Evolutionary conservation across 2,797 vertebrate genomes (phyloP).

Genomic region (Anguilla megastoma): DNA sequence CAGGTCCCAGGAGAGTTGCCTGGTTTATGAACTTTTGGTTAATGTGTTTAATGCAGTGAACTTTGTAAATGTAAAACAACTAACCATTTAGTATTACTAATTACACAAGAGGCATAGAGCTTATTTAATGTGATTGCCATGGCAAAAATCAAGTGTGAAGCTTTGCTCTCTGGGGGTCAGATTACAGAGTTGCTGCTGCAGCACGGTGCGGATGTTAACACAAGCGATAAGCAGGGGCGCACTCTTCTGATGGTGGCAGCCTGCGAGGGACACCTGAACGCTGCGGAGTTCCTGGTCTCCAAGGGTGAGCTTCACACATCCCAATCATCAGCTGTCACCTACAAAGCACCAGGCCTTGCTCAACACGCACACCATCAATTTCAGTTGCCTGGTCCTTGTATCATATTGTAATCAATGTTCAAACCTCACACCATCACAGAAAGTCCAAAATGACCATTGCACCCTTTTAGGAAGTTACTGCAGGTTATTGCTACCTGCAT

Average conservation of each 20-base stretch:
- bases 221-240: slow-evolving; percentile 93
- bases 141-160: neutral
- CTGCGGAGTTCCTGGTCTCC: slow-evolving; percentile 90
- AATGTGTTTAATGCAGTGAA: neutral
- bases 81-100: neutral
- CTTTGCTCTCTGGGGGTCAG: slow-evolving; percentile 61
- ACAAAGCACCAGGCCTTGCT: neutral
- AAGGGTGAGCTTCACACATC: slow-evolving; percentile 76
- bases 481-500: neutral
- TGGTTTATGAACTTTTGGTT: neutral
- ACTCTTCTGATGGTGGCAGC: slow-evolving; percentile 96
- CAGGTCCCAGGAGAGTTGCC: neutral
- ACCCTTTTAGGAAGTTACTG: neutral
- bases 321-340: neutral
- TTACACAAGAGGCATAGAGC: too few relatives aligned
- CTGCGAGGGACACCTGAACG: slow-evolving; percentile 93
- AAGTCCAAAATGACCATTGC: neutral
- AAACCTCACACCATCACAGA: neutral
- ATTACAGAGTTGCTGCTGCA: slow-evolving; percentile 87
- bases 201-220: slow-evolving; percentile 85
- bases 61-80: neutral
- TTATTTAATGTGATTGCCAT: neutral
- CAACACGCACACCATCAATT: neutral
- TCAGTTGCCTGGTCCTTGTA: neutral
- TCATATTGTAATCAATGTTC: neutral